phyloP scores from a whole-genome alignment of 2,888 invertebrate genomes.

The Schrankia costaestrigalis region DNA sequence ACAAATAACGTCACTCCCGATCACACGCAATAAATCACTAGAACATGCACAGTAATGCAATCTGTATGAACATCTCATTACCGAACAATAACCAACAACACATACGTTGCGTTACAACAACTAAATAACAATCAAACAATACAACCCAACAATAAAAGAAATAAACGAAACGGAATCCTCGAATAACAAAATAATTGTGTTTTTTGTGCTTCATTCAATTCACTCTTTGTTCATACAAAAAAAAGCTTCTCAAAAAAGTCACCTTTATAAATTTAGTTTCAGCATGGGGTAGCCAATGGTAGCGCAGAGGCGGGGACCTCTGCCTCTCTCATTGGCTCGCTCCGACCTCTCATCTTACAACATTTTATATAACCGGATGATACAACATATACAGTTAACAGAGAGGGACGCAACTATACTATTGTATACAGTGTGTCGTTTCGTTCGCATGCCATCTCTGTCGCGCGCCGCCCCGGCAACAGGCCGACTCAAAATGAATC shows the following conservation, averaged over 20 bases:
- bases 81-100: constrained; percentile 36
- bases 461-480: constrained; percentile 53
- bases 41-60: constrained; percentile 25
- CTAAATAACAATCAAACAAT: constrained; percentile 55
- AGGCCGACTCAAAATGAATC: constrained; percentile 69
- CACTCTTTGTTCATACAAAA: constrained; percentile 64
- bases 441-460: constrained; percentile 56
- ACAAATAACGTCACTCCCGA: constrained; percentile 23
- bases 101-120: constrained; percentile 33
- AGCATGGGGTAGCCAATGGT: constrained; percentile 62
- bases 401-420: constrained; percentile 57
- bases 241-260: constrained; percentile 76
- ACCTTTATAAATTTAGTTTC: constrained; percentile 80
- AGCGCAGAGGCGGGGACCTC: constrained; percentile 53
- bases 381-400: constrained; percentile 80
- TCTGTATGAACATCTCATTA: constrained; percentile 49
- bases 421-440: constrained; percentile 72
- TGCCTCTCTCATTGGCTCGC: constrained; percentile 51
- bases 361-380: constrained; percentile 80
- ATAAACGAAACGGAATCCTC: constrained; percentile 51
- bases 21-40: constrained; percentile 20
- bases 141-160: constrained; percentile 57
- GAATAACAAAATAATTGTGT: constrained; percentile 79
- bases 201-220: constrained; percentile 74
- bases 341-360: constrained; percentile 63